Conservation (phyloP, 2,797 vertebrate genomes). For the Podarcis siculus region DNA sequence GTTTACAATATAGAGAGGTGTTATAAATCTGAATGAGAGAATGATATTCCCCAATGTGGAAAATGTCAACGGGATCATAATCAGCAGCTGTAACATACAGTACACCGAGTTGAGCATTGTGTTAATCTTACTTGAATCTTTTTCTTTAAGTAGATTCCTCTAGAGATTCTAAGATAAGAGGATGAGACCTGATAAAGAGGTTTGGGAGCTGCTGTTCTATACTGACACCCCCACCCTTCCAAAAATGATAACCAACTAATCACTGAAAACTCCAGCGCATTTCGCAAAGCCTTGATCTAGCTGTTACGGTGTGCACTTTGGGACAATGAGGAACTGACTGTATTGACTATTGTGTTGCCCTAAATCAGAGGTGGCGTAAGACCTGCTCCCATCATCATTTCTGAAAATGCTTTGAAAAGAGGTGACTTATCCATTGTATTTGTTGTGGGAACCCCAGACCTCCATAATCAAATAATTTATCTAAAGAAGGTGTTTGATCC, state of each 20-base stretch:
- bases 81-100: conserved; percentile 60
- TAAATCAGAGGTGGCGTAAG: not conserved
- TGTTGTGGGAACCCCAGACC: not conserved
- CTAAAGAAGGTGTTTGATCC: too few relatives aligned
- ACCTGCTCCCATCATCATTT: not conserved
- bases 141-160: conserved; percentile 36
- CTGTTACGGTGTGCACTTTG: not conserved
- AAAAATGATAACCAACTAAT: not conserved
- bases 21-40: conserved; percentile 58
- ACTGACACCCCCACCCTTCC: not conserved
- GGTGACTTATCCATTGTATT: not conserved
- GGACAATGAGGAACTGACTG: not conserved
- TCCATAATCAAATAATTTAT: not conserved
- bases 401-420: not conserved
- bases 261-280: not conserved
- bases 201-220: not conserved
- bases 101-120: conserved; percentile 56
- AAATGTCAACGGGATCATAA: conserved; percentile 71
- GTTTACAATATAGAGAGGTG: conserved; percentile 59
- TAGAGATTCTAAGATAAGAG: not conserved
- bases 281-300: not conserved
- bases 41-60: conserved; percentile 60
- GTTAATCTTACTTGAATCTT: conserved; percentile 53
- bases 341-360: not conserved
- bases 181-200: not conserved